Evolutionary conservation across 1,140 invertebrate species (phyloP).

Genomic region (Drosophila varians): DNA sequence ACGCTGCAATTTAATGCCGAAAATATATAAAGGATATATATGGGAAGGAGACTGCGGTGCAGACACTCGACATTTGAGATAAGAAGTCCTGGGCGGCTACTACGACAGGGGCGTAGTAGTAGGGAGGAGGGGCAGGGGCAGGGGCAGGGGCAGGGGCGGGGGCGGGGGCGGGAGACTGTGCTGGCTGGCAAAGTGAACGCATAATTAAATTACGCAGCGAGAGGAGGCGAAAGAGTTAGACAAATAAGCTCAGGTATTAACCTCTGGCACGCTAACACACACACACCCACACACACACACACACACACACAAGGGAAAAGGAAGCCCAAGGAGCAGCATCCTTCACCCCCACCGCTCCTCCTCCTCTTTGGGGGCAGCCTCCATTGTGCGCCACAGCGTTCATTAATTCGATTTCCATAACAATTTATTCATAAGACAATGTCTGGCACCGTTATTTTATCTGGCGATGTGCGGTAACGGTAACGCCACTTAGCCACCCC

Average conservation of each 20-base stretch:
- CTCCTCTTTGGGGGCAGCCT: constrained; percentile 16
- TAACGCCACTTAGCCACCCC: constrained; percentile 76
- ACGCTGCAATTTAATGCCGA: constrained; percentile 74
- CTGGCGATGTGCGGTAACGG: constrained; percentile 83
- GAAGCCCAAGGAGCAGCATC: constrained; percentile 22
- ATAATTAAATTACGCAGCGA: constrained; percentile 83
- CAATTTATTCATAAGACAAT: constrained; percentile 84
- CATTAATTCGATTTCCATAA: constrained; percentile 84
- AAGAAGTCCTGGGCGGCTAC: constrained; percentile 44
- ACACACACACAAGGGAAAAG: constrained; percentile 27
- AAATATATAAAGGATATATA: not conserved
- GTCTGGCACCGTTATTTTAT: constrained; percentile 84
- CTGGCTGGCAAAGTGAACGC: constrained; percentile 74
- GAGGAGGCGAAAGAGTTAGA: constrained; percentile 79
- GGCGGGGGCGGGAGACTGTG: constrained; percentile 11
- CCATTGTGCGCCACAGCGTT: constrained; percentile 79
- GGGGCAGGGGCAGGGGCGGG: not conserved
- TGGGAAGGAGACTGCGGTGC: constrained; percentile 27
- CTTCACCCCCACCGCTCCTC: not conserved
- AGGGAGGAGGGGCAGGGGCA: too few relatives aligned
- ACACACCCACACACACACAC: constrained; percentile 57
- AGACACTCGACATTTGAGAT: constrained; percentile 69
- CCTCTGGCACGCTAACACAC: constrained; percentile 51
- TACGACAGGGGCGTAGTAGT: not conserved
- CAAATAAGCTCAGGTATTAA: constrained; percentile 84